phyloP scores from a whole-genome alignment of 2,888 invertebrate genomes.

The Zeuzera pyrina region DNA sequence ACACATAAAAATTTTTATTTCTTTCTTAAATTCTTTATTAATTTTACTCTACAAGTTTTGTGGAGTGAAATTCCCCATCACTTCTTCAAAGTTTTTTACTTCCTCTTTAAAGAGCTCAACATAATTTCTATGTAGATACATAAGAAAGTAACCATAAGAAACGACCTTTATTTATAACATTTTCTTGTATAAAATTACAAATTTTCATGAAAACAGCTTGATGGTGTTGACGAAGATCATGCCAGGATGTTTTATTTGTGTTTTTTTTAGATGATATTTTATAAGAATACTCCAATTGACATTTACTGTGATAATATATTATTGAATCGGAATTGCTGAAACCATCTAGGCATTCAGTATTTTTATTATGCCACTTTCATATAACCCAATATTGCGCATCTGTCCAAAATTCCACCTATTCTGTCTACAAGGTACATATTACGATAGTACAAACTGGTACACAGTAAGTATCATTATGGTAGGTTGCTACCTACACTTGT shows the following conservation, averaged over 20 bases:
- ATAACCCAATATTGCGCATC: too few relatives aligned
- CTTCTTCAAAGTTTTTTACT: background rate
- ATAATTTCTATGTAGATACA: background rate
- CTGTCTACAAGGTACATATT: too few relatives aligned
- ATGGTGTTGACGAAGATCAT: background rate
- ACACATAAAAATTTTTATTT: background rate
- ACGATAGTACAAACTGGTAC: too few relatives aligned
- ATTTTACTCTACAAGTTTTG: background rate
- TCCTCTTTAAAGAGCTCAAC: background rate
- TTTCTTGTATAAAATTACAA: background rate
- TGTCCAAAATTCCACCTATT: too few relatives aligned
- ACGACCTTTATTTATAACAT: background rate
- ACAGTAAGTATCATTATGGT: too few relatives aligned
- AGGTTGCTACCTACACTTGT: too few relatives aligned
- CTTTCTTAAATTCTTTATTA: background rate
- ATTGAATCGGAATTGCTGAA: background rate
- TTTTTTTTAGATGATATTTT: background rate
- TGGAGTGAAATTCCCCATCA: background rate
- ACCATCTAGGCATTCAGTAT: too few relatives aligned
- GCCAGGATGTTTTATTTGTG: background rate
- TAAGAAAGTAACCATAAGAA: background rate
- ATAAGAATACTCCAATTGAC: background rate
- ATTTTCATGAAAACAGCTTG: background rate
- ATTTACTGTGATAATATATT: background rate
- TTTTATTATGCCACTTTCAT: too few relatives aligned